Base-by-base conservation (phyloP, 2,797 vertebrate species). In the Sylvia borin region DNA sequence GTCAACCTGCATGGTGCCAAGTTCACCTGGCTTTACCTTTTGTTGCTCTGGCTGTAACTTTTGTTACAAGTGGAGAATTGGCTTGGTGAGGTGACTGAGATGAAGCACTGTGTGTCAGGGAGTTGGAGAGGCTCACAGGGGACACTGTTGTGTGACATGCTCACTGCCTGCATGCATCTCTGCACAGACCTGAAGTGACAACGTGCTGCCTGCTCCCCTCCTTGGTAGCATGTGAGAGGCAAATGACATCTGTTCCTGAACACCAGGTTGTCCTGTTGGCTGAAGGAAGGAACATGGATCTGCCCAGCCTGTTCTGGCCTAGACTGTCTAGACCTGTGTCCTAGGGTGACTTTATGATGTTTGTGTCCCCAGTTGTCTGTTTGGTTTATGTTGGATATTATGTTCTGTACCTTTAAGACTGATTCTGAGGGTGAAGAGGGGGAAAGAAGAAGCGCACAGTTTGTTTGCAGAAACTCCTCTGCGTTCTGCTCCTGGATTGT, bases 191-290 rank as follows among this genome's bases (percentile, higher is more conserved):
- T 18, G 16, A 68, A 55, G 42, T 72, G 45, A 45, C 15, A 64
- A 27, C 3, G 1, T 45, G 34, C 79, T 81, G 73, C 47, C 38
- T 60, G 55, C 66, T 78, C 0, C 0, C n/a, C n/a, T 32, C 20
- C 5, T 0, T 22, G 43, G 74, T 27, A 36, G 53, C 58, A 5
- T 2, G 14, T 32, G 36, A 75, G 72, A 67, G 38, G 53, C 31
- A 20, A 50, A 29, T 48, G 73, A 15, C 13, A 53, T 53, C 48
- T 85, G 48, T 32, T 73, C 16, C 45, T 66, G 61, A 77, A 11
- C 40, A 61, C 43, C 43, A 81, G 29, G 31, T 57, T 81, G 58
- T 80, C 32, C 45, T 55, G 13, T 55, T 47, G 54, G 31, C 47
- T 80, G 65, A 54, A 54, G 43, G 26, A 29, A 68, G 31, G 48